These are phyloP conservation scores for Eriocheir sinensis DNA, from an alignment of 1,140 invertebrate genomes.

Conservation along the genomic window DNA sequence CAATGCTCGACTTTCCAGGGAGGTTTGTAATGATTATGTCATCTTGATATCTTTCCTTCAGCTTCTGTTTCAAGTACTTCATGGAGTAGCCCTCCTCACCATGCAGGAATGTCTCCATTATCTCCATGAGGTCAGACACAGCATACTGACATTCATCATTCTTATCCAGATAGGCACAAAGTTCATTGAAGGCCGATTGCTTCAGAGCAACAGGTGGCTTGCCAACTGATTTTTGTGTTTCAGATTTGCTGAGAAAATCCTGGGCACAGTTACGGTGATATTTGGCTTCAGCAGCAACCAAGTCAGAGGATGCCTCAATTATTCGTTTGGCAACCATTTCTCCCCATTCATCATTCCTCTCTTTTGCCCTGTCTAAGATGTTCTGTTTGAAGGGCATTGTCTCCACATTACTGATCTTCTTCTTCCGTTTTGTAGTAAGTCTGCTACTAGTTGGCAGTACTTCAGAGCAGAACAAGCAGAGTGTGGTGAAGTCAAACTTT, in stretches of 20 bases:
- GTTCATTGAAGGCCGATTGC: background rate
- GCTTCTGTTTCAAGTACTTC: background rate
- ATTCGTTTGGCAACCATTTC: background rate
- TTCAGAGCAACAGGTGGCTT: background rate
- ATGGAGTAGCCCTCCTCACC: background rate
- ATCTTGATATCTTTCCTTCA: slow-evolving; percentile 34
- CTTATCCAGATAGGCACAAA: slow-evolving; percentile 16
- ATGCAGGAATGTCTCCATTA: background rate
- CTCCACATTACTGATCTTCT: background rate
- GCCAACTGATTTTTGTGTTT: background rate
- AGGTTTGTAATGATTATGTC: background rate
- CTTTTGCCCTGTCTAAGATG: background rate
- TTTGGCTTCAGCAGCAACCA: background rate
- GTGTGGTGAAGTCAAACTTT: background rate
- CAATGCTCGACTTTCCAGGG: slow-evolving; percentile 15
- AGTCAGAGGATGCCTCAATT: no score
- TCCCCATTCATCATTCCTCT: background rate
- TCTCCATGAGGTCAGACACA: background rate
- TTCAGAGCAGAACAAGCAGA: slow-evolving; percentile 3
- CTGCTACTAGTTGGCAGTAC: background rate
- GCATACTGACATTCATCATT: slow-evolving; percentile 50
- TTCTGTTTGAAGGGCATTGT: background rate
- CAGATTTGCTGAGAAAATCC: background rate
- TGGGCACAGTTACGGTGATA: background rate
- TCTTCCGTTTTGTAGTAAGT: background rate